A percentile compares a stretch with the other conserved stretches of the same genome.
Evolutionary conservation across 1,140 invertebrate genomes (phyloP).

Genomic region (Zaprionus camerounensis): DNA sequence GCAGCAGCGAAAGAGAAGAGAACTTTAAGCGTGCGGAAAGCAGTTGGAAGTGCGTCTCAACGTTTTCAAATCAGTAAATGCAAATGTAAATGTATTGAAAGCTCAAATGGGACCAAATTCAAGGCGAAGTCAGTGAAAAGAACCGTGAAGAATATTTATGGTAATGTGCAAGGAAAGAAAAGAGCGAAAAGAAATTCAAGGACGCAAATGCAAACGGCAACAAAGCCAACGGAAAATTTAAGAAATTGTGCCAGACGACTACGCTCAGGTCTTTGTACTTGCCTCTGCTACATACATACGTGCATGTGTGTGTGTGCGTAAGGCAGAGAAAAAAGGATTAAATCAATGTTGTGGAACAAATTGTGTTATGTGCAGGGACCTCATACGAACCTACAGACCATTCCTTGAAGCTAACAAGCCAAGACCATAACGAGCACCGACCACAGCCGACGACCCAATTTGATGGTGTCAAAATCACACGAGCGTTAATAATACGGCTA

Average conservation of each 20-base stretch:
- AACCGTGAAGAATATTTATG: constrained; percentile 43
- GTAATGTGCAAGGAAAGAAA: constrained; percentile 45
- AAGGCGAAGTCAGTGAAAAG: constrained; percentile 23
- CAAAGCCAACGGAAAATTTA: constrained; percentile 54
- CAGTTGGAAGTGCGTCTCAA: constrained; percentile 50
- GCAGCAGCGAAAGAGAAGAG: constrained; percentile 14
- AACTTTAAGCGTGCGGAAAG: constrained; percentile 50
- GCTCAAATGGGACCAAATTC: constrained; percentile 51
- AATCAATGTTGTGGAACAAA: constrained; percentile 63
- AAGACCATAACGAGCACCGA: constrained; percentile 34
- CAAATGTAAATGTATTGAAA: constrained; percentile 58
- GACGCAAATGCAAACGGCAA: constrained; percentile 56
- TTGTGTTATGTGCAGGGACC: constrained; percentile 47
- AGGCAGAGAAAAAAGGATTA: constrained; percentile 52
- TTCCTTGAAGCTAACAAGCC: constrained; percentile 45
- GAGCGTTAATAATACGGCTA: constrained; percentile 50
- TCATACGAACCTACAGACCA: constrained; percentile 33
- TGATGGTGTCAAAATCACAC: constrained; percentile 55
- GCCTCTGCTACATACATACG: not conserved
- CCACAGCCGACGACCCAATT: constrained; percentile 49
- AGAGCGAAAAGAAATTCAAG: constrained; percentile 39
- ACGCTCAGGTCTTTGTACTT: constrained; percentile 24
- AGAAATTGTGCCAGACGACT: constrained; percentile 47
- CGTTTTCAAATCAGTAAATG: constrained; percentile 60
- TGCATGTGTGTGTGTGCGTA: constrained; percentile 8